Conservation (phyloP, 2,113 vertebrate species). For the Pionites leucogaster region DNA sequence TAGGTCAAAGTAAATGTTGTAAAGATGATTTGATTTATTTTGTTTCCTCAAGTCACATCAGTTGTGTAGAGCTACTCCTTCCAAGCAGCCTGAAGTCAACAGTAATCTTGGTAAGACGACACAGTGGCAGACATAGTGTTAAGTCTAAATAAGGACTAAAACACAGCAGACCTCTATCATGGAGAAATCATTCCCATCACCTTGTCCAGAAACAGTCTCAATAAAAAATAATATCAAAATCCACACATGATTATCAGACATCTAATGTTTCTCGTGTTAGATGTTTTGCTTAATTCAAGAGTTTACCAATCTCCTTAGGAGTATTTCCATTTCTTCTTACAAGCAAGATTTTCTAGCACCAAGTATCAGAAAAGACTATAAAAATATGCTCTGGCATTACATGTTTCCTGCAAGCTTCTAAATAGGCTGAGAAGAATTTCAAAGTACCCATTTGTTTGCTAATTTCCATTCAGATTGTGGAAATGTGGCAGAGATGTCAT, state of each 20-base stretch:
- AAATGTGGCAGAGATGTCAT: not conserved
- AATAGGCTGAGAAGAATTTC: not conserved
- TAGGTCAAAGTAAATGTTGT: constrained; percentile 23
- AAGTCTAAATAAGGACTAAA: not conserved
- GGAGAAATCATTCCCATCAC: not conserved
- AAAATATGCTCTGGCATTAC: not conserved
- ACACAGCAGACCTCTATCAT: not conserved
- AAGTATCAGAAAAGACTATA: not conserved
- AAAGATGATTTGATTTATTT: constrained; percentile 44
- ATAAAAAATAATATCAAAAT: not conserved
- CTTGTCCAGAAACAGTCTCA: not conserved
- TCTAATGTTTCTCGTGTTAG: not conserved
- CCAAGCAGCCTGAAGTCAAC: constrained; percentile 37
- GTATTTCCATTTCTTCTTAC: not conserved
- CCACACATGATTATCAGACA: not conserved
- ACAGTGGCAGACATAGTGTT: not conserved
- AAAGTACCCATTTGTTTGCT: not conserved
- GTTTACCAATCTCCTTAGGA: not conserved
- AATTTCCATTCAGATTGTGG: not conserved
- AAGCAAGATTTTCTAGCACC: not conserved
- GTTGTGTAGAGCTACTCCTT: not conserved
- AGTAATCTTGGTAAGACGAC: not conserved
- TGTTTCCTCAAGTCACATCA: constrained; percentile 15
- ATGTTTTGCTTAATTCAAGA: not conserved
- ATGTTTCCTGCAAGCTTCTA: not conserved